These are phyloP conservation scores for Caenorhabditis zanzibari DNA, from an alignment of 2,888 invertebrate genomes.

Conservation along the genomic window DNA sequence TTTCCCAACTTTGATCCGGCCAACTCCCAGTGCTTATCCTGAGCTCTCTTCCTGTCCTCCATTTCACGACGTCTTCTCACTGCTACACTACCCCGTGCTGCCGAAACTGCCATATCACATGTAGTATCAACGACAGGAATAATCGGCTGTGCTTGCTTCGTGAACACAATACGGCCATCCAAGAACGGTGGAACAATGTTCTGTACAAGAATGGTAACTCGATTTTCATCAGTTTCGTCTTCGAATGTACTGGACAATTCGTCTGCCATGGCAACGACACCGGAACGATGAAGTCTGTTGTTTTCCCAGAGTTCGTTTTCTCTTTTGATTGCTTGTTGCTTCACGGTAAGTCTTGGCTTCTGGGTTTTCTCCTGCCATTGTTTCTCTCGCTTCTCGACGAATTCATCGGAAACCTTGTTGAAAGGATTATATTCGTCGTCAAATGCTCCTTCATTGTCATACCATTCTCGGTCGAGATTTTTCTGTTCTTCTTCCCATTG, in stretches of 20 bases:
- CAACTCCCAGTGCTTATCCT: constrained; percentile 99
- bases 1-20: constrained; percentile 97
- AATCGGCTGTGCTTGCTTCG: constrained; percentile 86
- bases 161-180: constrained; percentile 98
- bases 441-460: constrained; percentile 91
- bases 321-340: constrained; percentile 94
- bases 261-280: constrained; percentile 69
- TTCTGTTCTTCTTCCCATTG: constrained; percentile 94
- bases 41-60: constrained; percentile 94
- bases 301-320: constrained; percentile 99
- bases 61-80: constrained; percentile 95
- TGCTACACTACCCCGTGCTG: constrained; percentile 93
- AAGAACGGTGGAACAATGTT: constrained; percentile 99
- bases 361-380: constrained; percentile 90
- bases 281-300: constrained; percentile 93
- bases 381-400: constrained; percentile 94
- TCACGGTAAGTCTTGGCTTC: constrained; percentile 92
- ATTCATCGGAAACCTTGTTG: constrained; percentile 87
- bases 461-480: constrained; percentile 95
- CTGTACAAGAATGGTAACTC: constrained; percentile 96
- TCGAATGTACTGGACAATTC: constrained; percentile 84
- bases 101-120: constrained; percentile 96
- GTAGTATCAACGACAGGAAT: constrained; percentile 89
- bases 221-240: constrained; percentile 91
- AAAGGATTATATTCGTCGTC: constrained; percentile 94